Evolutionary conservation across 1,140 invertebrate genomes (phyloP), one percentile per base, ranked within the genome.

Genomic region (Aphidius gifuensis): DNA sequence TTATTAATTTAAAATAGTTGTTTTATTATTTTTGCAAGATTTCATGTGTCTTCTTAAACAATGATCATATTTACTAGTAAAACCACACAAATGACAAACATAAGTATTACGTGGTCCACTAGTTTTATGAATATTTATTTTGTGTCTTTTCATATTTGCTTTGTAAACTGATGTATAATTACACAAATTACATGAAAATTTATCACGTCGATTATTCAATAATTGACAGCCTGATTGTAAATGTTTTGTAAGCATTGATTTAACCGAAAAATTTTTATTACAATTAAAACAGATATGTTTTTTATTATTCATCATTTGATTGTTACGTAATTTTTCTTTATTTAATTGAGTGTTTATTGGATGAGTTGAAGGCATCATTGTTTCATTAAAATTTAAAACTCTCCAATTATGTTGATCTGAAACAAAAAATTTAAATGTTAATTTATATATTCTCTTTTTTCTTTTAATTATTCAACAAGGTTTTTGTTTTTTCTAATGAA

Each of bases 201-300:
- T 75, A 16, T 16, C 16, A 16, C 16, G 69, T 58, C 83, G 79
- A 62, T 80, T 80, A 5, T 81, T 81, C 53, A 78, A 74, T n/a
- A 77, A 75, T 6, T 81, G 80, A 66, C 84, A 85, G 49, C 83
- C 78, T 39, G 82, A 79, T 53, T 75, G 72, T 62, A 82, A 68
- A 65, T 85, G 83, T 6, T 82, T 75, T 42, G 75, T 75, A 0
- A 84, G 69, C 40, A 75, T 74, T 45, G 73, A 69, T 49, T 77
- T 80, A 48, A 40, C n/a, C 5, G 51, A 51, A 42, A 55, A 61
- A 9, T 11, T 9, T 47, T 48, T 55, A 8, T 11, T 16, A 47
- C 60, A 61, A 54, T 47, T 16, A 40, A 46, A 16, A 32, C 38
- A 42, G 3, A 4, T 38, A 4, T 38, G n/a, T n/a, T 16, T 9